Conservation (phyloP, 2,797 vertebrate genomes). For the Discoglossus pictus region DNA sequence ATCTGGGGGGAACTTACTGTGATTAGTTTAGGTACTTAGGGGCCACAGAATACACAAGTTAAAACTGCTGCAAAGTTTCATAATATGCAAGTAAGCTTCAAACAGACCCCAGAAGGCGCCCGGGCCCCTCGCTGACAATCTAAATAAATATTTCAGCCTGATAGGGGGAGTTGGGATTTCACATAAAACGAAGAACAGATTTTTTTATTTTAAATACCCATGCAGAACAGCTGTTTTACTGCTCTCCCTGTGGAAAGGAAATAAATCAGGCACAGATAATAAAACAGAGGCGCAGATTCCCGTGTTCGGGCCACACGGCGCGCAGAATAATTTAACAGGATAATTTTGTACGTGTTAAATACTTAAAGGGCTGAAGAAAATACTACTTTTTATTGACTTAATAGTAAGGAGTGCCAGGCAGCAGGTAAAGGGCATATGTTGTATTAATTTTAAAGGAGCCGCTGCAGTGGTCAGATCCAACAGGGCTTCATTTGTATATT, state of each 20-base stretch:
- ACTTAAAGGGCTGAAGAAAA: too few species aligned
- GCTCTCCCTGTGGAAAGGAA: constrained; percentile 26
- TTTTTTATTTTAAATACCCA: constrained; percentile 36
- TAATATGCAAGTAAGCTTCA: constrained; percentile 5
- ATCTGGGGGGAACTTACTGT: constrained; percentile 35
- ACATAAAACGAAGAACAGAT: constrained; percentile 1
- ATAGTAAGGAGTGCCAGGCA: too few species aligned
- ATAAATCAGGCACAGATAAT: constrained; percentile 24
- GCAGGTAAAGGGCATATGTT: too few species aligned
- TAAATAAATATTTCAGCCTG: constrained; percentile 22
- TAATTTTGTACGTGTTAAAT: neutral
- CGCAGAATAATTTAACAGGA: constrained; percentile 4
- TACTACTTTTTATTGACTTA: too few species aligned
- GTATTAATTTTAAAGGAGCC: too few species aligned
- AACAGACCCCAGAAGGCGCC: constrained; percentile 27
- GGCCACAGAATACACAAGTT: constrained; percentile 37
- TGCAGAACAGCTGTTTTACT: constrained; percentile 16
- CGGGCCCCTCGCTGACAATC: constrained; percentile 1
- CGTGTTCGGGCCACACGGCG: neutral
- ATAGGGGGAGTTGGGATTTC: constrained; percentile 16
- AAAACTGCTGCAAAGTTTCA: constrained; percentile 31
- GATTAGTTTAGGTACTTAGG: constrained; percentile 46
- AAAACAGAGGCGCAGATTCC: constrained; percentile 2
- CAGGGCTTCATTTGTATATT: too few species aligned
- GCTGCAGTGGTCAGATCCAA: too few species aligned